Base-by-base conservation (phyloP, 2,113 vertebrate species). In the Hydrochoerus hydrochaeris region DNA sequence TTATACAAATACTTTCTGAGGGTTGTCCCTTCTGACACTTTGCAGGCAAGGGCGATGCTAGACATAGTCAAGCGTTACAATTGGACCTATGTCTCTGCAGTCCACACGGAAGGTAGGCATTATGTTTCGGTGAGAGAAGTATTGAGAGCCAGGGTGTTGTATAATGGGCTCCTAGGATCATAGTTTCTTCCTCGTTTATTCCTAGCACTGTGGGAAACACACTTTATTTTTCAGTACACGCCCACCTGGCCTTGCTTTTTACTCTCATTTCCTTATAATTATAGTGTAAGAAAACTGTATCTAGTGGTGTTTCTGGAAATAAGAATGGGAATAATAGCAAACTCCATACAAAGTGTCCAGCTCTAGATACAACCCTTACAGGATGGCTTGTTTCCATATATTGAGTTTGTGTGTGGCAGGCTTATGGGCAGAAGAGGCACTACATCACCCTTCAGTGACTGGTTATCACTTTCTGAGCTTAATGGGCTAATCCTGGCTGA, bases 61-160 rank as follows among this genome's bases (percentile, higher is more conserved):
- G 99, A 99, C 96, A 99, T 99, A 67, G 99, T 99, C 94, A 99
- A 99, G 95, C 99, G 99, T 9, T 99, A 99, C 99, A 99, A 99
- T 98, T 99, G 99, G 99, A 99, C 99, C 92, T 99, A 99, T 82
- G 99, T 99, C 87, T 99, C 99, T 4, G 99, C 99, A 2, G 99
- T 99, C 78, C 99, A 99, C 98, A 99, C 99, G 2, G 99, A 99
- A 99, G 99, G 99, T 99, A 98, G 99, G 99, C 98, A 95, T 75
- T 95, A 44, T 85, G 46, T 92, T 82, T 49, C 92, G 87, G 71
- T 71, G 89, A 93, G 80, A 93, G 95, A 91, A 54, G 65, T 78
- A 28, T 67, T 3, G 17, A 91, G 78, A 94, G n/a, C 30, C 81
- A 92, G 88, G 54, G 65, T 57, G 28, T 41, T 95, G 85, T 62